Base-by-base conservation (phyloP, 2,888 invertebrate species). In the Tinea semifulvella region DNA sequence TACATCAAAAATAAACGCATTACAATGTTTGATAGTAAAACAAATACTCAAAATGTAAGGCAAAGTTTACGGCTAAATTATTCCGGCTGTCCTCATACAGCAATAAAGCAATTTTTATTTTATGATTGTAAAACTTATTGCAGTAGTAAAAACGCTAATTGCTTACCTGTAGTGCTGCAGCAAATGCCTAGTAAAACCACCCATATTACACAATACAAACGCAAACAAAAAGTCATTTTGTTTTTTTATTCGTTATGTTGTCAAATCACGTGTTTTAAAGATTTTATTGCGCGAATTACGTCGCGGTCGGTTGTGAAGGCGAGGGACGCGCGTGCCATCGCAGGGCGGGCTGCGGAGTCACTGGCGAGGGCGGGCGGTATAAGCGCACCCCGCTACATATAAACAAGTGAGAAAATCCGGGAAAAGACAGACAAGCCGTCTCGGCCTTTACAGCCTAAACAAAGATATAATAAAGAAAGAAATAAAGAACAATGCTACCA, bases 371-470 rank as follows among this genome's bases (percentile, higher is more conserved):
- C 31, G 22, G 36, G 65, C 68, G 54, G 42, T 20, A n/a, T 19
- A 16, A 19, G 42, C 45, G 44, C 36, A 66, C 72, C 69, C 61
- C 71, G 58, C 61, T 64, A 63, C 69, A 67, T 73, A 77, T 77
- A 79, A 80, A 79, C 79, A 79, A 73, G 68, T 61, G 75, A 74
- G 71, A 69, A 68, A 70, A 70, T 46, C 71, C 66, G 69, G 71
- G 69, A 67, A 72, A 70, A 61, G 60, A 68, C 71, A 77, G 80
- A 80, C 80, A 79, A 72, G 73, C 76, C 76, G 80, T 80, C 80
- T 77, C 77, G 71, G 63, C 68, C 66, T 68, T 68, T 68, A 65
- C 65, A 62, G 63, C 63, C 63, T 63, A 62, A 68, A 61, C 65
- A 68, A 68, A 65, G 59, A 60, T 56, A 61, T 70, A 67, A 71